phyloP scores from a whole-genome alignment of 2,888 invertebrate species.

The Nomada ruficornis region DNA sequence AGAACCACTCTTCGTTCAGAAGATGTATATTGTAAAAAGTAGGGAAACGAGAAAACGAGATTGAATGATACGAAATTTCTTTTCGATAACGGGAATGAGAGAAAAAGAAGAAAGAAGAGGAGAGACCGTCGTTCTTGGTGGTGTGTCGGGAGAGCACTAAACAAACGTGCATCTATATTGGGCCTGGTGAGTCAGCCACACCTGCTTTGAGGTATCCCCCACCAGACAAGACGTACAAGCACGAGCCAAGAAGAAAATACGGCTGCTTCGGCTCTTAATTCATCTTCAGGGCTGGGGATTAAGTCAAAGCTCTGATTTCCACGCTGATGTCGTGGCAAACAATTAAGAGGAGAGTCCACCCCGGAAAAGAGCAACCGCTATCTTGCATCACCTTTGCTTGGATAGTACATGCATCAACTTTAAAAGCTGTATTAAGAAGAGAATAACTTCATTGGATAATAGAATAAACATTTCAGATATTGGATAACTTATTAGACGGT shows the following conservation, averaged over 20 bases:
- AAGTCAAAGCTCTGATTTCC: constrained; percentile 32
- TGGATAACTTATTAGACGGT: background rate
- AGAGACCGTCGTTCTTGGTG: constrained; percentile 66
- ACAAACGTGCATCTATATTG: constrained; percentile 80
- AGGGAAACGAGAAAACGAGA: background rate
- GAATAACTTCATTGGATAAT: background rate
- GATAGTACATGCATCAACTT: background rate
- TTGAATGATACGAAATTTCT: constrained; percentile 18
- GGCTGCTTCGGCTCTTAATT: constrained; percentile 68
- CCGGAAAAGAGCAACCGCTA: background rate
- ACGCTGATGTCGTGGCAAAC: background rate
- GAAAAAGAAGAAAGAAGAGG: constrained; percentile 54
- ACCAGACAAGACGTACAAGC: constrained; percentile 47
- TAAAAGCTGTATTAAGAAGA: background rate
- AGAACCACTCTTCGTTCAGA: background rate
- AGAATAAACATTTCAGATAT: background rate
- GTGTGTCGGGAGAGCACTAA: constrained; percentile 78
- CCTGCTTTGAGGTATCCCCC: constrained; percentile 77
- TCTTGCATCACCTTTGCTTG: background rate
- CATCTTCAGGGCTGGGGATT: constrained; percentile 66
- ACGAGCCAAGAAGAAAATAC: constrained; percentile 75
- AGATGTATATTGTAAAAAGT: background rate
- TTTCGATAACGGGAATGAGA: constrained; percentile 14
- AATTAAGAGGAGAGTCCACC: background rate
- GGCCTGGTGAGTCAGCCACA: constrained; percentile 81